Evolutionary conservation across 2,888 invertebrate species (phyloP).

Genomic region (Phyllotreta cruciferae): DNA sequence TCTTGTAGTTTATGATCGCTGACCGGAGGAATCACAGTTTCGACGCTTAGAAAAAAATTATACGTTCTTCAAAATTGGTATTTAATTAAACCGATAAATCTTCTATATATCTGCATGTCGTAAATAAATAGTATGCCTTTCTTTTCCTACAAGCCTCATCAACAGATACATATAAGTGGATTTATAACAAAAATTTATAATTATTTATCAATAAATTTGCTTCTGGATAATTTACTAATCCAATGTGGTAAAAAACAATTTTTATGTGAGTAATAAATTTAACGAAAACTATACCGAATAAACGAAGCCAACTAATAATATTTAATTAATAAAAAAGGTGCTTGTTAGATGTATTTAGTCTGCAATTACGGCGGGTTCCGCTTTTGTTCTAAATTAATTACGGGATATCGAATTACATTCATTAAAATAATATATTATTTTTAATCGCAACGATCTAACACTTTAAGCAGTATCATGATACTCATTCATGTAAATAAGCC

Average conservation of each 20-base stretch:
- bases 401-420: constrained; percentile 17
- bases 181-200: no score
- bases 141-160: background rate
- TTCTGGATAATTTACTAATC: background rate
- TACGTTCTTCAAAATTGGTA: constrained; percentile 13
- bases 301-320: constrained; percentile 14
- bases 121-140: background rate
- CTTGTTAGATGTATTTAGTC: constrained; percentile 14
- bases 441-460: constrained; percentile 18
- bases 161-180: no score
- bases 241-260: background rate
- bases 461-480: constrained; percentile 16
- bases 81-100: constrained; percentile 15
- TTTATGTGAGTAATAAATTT: constrained; percentile 1
- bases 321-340: constrained; percentile 16
- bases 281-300: constrained; percentile 10
- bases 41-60: constrained; percentile 18
- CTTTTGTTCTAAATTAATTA: constrained; percentile 21
- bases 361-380: constrained; percentile 7
- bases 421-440: constrained; percentile 20
- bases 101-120: background rate
- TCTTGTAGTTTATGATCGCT: constrained; percentile 33
- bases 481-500: constrained; percentile 15
- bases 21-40: constrained; percentile 25
- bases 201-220: background rate